Conservation (phyloP, 2,113 vertebrate genomes). For the Sula dactylatra region DNA sequence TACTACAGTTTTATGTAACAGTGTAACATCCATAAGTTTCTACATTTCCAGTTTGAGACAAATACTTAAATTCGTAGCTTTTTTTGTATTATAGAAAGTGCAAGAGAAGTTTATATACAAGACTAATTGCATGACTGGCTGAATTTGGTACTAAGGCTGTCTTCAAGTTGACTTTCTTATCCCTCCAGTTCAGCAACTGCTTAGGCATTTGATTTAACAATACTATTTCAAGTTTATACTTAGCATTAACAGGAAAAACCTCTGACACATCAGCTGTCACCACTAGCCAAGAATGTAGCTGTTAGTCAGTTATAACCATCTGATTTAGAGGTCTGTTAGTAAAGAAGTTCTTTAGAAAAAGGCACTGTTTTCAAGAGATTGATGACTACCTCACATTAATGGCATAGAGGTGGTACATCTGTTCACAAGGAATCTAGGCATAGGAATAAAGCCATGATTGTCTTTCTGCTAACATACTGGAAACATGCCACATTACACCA, state of each 20-base stretch:
- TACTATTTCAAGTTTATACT: constrained; percentile 66
- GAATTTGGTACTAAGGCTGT: constrained; percentile 4
- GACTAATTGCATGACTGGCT: constrained; percentile 47
- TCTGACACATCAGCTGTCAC: background rate
- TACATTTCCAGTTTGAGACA: constrained; percentile 80
- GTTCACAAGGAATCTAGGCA: background rate
- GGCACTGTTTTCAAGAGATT: background rate
- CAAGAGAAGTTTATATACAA: constrained; percentile 67
- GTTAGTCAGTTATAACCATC: background rate
- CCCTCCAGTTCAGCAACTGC: constrained; percentile 36
- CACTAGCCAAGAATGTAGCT: constrained; percentile 5
- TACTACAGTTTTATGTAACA: constrained; percentile 47
- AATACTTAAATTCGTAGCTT: constrained; percentile 68
- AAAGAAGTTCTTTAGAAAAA: background rate
- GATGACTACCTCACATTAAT: background rate
- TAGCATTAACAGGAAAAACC: constrained; percentile 36
- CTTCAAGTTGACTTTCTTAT: constrained; percentile 42
- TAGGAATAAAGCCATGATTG: background rate
- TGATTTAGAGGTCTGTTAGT: background rate
- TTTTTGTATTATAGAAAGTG: constrained; percentile 77
- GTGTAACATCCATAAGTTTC: constrained; percentile 50
- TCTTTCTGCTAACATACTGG: background rate
- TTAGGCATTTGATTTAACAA: constrained; percentile 43
- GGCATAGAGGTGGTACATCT: background rate
- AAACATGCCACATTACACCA: background rate